phyloP scores from a whole-genome alignment of 2,113 vertebrate genomes.

The Hydropotes inermis region DNA sequence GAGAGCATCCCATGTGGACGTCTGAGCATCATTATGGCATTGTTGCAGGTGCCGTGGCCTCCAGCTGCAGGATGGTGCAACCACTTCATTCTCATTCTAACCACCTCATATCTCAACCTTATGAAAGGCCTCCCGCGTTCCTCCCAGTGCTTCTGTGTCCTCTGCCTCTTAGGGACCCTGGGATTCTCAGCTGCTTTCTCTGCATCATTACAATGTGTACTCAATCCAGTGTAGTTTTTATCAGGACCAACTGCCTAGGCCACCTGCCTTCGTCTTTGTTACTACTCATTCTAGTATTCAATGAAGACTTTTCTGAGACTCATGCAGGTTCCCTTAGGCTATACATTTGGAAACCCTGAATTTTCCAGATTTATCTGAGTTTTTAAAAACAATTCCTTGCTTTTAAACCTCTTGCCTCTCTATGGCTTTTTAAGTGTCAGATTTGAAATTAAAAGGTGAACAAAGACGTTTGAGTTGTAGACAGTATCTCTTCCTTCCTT shows the following conservation, averaged over 20 bases:
- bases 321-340: neutral
- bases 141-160: neutral
- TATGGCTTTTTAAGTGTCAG: neutral
- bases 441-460: conserved; percentile 13
- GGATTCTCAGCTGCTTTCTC: neutral
- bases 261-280: neutral
- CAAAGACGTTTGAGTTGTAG: neutral
- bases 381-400: neutral
- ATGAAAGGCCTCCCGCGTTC: neutral
- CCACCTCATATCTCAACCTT: neutral
- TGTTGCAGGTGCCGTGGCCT: neutral
- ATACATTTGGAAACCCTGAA: neutral
- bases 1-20: neutral
- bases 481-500: neutral
- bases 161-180: neutral
- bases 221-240: neutral
- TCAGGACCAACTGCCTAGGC: neutral
- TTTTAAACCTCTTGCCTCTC: neutral
- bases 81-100: neutral
- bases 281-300: neutral
- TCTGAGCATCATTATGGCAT: neutral
- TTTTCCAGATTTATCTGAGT: neutral
- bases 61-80: neutral
- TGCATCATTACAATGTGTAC: neutral
- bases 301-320: neutral